phyloP scores from a whole-genome alignment of 2,888 invertebrate species.

The Hypomecis punctinalis region DNA sequence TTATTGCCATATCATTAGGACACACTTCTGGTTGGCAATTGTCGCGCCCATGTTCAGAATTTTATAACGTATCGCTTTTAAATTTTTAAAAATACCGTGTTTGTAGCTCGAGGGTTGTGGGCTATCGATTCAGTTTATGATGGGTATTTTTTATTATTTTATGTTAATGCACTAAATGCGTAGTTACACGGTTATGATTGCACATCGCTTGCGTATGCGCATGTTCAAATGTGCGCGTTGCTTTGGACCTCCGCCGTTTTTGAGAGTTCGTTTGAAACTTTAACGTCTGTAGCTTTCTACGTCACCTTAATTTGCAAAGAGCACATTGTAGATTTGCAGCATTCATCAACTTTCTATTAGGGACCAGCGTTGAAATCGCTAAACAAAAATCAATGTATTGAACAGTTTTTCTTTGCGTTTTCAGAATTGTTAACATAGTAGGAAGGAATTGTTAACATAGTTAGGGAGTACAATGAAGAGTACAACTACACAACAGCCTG shows the following conservation, averaged over 20 bases:
- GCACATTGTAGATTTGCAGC: too few species aligned
- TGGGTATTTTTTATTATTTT: constrained; percentile 77
- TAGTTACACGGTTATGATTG: constrained; percentile 55
- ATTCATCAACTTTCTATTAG: too few species aligned
- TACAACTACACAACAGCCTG: too few species aligned
- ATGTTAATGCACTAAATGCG: constrained; percentile 75
- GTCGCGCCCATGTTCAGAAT: constrained; percentile 71
- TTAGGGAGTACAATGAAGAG: too few species aligned
- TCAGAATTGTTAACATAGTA: too few species aligned
- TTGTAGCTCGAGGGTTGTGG: constrained; percentile 73
- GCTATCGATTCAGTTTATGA: constrained; percentile 74
- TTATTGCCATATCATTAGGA: constrained; percentile 68
- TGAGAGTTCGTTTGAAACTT: neutral
- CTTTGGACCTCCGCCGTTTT: constrained; percentile 13
- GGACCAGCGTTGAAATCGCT: too few species aligned
- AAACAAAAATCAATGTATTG: too few species aligned
- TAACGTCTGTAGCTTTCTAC: too few species aligned
- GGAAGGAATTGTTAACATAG: too few species aligned
- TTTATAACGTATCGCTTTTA: constrained; percentile 67
- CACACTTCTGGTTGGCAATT: constrained; percentile 66
- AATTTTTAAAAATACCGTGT: constrained; percentile 64
- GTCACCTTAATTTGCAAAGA: too few species aligned
- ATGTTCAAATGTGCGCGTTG: constrained; percentile 9
- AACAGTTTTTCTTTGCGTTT: too few species aligned
- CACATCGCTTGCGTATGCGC: constrained; percentile 28